Evolutionary conservation across 2,113 vertebrate species (phyloP), one percentile per base, ranked within the genome.

Genomic region (Rhinogobius similis): DNA sequence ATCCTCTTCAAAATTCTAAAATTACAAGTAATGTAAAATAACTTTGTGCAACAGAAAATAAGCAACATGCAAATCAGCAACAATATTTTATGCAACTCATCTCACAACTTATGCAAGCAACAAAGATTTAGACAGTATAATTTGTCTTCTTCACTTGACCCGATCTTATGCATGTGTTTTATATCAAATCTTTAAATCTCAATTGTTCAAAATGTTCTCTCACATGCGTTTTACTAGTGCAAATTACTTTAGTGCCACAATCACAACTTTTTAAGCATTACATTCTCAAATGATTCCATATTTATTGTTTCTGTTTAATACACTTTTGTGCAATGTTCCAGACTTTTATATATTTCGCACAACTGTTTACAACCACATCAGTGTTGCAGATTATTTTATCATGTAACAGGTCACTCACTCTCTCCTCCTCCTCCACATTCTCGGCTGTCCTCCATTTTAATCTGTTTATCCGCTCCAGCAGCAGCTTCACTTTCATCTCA

Each of bases 381-480:
- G 2, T 21, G 20, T n/a, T 36, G 29, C 10, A 38, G 58, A 61
- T 61, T 36, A 36, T 61, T 61, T 36, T 36, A 61, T 38, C 27
- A 36, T n/a, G 58, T 61, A 36, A n/a, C 16, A 38, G 58, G 29
- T n/a, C 27, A 36, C 82, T 86, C 70, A 90, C 87, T 68, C 66
- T 90, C 46, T 77, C 79, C 52, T 80, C 93, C 84, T 94, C 95
- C 89, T 94, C 94, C 0, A 91, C 67, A 27, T 88, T 94, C 67
- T 92, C 94, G 39, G 93, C 92, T 70, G 95, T 93, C 80, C 93
- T 94, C 81, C 95, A 97, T 87, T 96, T 99, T 74, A 99, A 88
- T 48, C 94, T 95, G 87, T 94, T 95, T 87, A 98, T 95, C 89
- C 94, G 96, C 86, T 96, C 94, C 86, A 99, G 95, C 82, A 99